phyloP scores from a whole-genome alignment of 1,140 invertebrate genomes.

The Pseudachorutes palmiensis region DNA sequence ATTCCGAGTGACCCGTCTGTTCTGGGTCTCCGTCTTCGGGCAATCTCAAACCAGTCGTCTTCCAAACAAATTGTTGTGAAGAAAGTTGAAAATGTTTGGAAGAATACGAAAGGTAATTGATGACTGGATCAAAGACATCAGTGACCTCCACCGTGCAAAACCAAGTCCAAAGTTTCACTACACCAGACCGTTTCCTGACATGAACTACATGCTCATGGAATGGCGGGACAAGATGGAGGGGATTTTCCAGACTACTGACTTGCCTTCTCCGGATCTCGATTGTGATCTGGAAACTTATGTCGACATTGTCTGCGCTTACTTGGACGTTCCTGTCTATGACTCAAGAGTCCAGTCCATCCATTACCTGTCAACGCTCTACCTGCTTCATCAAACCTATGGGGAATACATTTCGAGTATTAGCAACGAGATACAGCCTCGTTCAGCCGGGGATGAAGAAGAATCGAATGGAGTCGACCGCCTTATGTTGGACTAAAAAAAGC shows the following conservation, averaged over 20 bases:
- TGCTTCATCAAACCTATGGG: conserved; percentile 56
- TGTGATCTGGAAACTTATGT: conserved; percentile 65
- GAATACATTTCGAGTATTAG: too few relatives aligned
- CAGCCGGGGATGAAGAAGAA: neutral
- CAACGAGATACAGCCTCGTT: too few relatives aligned
- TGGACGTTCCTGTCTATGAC: conserved; percentile 78
- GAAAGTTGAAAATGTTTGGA: conserved; percentile 73
- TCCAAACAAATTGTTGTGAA: conserved; percentile 60
- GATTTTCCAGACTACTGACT: conserved; percentile 58
- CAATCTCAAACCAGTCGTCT: conserved; percentile 61
- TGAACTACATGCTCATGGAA: conserved; percentile 87
- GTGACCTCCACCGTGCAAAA: conserved; percentile 74
- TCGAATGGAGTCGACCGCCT: conserved; percentile 8
- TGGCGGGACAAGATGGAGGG: conserved; percentile 79
- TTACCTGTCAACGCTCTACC: conserved; percentile 78
- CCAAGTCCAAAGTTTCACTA: conserved; percentile 77
- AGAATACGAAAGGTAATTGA: conserved; percentile 80
- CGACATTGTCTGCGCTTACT: conserved; percentile 65
- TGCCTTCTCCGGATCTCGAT: conserved; percentile 68
- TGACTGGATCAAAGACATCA: conserved; percentile 88
- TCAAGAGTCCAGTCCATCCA: conserved; percentile 80
- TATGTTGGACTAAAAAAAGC: conserved; percentile 16
- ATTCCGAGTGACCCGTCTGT: conserved; percentile 92
- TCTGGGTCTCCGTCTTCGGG: conserved; percentile 81
- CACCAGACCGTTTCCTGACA: conserved; percentile 82